phyloP scores from a whole-genome alignment of 2,113 vertebrate species.

The Diadophis punctatus region DNA sequence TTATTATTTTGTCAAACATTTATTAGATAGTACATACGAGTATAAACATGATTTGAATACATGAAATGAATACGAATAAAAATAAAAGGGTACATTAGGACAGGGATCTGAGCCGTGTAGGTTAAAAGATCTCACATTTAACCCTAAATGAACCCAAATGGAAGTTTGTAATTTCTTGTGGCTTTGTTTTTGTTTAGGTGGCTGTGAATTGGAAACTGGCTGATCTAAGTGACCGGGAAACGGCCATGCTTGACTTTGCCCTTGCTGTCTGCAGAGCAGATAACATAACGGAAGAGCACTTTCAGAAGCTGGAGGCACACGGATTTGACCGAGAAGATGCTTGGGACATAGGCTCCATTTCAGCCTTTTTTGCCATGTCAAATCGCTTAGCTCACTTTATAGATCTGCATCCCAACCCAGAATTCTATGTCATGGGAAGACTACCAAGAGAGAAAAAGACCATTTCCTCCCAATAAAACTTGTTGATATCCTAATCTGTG shows the following conservation, averaged over 20 bases:
- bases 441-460: constrained; percentile 51
- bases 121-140: neutral
- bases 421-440: constrained; percentile 80
- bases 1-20: too few species aligned
- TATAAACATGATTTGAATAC: too few species aligned
- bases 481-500: fast-evolving
- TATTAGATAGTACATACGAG: too few species aligned
- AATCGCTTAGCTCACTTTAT: constrained; percentile 78
- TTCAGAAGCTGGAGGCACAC: constrained; percentile 71
- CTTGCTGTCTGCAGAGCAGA: constrained; percentile 74
- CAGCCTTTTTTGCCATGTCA: constrained; percentile 82
- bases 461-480: fast-evolving
- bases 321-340: constrained; percentile 80
- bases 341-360: constrained; percentile 81
- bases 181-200: constrained; percentile 64
- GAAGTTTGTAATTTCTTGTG: neutral
- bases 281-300: constrained; percentile 76
- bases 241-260: constrained; percentile 81
- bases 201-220: constrained; percentile 75
- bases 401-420: constrained; percentile 75
- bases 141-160: neutral
- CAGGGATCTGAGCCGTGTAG: neutral
- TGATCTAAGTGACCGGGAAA: constrained; percentile 68
- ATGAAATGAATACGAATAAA: too few species aligned
- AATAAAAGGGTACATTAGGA: too few species aligned